phyloP scores from a whole-genome alignment of 1,140 invertebrate species.

The Meloidogyne hapla region DNA sequence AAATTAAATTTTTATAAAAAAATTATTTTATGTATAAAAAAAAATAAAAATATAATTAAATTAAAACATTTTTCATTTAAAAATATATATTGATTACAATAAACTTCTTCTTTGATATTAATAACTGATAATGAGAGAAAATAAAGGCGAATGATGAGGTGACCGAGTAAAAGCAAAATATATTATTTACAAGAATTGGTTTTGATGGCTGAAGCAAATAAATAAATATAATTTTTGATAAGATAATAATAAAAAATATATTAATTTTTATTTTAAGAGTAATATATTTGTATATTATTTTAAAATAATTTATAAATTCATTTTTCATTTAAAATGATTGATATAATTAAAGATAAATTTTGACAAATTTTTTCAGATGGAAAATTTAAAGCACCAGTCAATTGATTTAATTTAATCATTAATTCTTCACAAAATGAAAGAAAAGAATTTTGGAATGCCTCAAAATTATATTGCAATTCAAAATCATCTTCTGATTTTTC shows the following conservation, averaged over 20 bases:
- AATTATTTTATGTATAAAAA: not conserved
- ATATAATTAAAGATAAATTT: not conserved
- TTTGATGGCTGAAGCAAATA: no score
- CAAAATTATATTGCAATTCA: not conserved
- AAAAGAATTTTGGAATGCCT: not conserved
- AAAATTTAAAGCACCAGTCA: not conserved
- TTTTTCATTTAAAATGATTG: not conserved
- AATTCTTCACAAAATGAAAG: not conserved
- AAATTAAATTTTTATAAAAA: not conserved
- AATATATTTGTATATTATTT: no score
- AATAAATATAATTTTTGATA: not conserved
- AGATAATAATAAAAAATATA: no score
- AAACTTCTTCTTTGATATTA: not conserved
- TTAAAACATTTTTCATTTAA: not conserved
- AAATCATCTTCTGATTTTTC: not conserved
- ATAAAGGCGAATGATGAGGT: not conserved
- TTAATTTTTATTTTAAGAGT: no score
- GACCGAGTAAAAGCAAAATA: not conserved
- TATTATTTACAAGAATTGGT: no score
- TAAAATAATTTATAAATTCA: not conserved
- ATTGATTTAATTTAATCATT: not conserved
- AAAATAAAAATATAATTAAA: not conserved
- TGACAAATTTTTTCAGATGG: constrained; percentile 1
- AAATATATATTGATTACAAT: not conserved
- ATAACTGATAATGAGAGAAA: not conserved